phyloP scores from a whole-genome alignment of 2,113 vertebrate genomes.

The Ammodytes marinus region DNA sequence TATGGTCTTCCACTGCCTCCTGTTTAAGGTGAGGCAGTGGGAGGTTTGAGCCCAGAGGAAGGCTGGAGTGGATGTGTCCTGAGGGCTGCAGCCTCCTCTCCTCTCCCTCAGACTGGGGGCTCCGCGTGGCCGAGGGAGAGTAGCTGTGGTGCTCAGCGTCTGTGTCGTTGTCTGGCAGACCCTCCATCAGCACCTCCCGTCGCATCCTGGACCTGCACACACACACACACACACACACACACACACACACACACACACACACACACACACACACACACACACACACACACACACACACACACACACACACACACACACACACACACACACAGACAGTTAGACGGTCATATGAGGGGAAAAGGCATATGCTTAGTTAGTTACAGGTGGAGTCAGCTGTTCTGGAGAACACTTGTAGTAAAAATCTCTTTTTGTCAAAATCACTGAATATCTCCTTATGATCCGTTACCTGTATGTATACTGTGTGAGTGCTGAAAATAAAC shows the following conservation, averaged over 20 bases:
- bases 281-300: slow-evolving; percentile 18
- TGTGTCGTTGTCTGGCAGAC: slow-evolving; percentile 91
- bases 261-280: no score
- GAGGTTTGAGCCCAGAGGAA: slow-evolving; percentile 55
- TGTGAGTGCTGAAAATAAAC: no score
- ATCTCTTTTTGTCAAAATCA: no score
- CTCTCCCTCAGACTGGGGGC: slow-evolving; percentile 89
- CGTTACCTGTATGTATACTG: no score
- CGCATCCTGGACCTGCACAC: slow-evolving; percentile 95
- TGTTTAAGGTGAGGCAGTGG: slow-evolving; percentile 88
- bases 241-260: no score
- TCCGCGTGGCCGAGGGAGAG: slow-evolving; percentile 79
- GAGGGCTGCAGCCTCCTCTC: slow-evolving; percentile 86
- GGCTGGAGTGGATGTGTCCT: slow-evolving; percentile 47
- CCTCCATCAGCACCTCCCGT: slow-evolving; percentile 95
- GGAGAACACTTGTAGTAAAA: no score
- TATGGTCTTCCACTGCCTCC: slow-evolving; percentile 80
- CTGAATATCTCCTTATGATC: no score
- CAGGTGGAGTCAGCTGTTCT: no score
- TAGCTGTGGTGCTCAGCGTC: slow-evolving; percentile 88
- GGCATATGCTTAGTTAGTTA: no score
- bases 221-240: slow-evolving; percentile 14
- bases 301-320: no score
- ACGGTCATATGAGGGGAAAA: no score
- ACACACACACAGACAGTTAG: no score